Conservation (phyloP, 2,113 vertebrate genomes). For the Epinephelus cyanopodus region DNA sequence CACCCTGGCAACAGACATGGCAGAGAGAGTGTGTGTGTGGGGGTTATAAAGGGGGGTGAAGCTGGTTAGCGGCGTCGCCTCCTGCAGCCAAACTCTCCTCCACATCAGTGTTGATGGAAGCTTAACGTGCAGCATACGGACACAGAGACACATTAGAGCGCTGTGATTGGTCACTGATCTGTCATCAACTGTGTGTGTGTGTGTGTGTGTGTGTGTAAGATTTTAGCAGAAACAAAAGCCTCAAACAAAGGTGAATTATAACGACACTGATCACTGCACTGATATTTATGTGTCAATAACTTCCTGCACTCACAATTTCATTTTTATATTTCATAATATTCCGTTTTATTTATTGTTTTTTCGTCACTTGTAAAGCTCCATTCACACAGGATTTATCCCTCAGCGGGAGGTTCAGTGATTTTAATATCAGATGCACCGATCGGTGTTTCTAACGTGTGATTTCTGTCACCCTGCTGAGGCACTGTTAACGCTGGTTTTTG, state of each 20-base stretch:
- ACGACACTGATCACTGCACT: too few species aligned
- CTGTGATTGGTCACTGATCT: too few species aligned
- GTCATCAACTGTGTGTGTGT: not conserved
- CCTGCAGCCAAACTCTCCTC: constrained; percentile 34
- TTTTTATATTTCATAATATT: too few species aligned
- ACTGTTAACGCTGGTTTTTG: not conserved
- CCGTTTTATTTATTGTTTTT: too few species aligned
- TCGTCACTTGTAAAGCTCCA: too few species aligned
- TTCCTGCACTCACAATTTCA: too few species aligned
- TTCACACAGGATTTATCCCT: not conserved
- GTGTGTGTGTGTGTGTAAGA: not conserved
- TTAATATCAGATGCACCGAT: not conserved
- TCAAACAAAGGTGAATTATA: too few species aligned
- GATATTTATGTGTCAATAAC: too few species aligned
- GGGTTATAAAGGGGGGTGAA: not conserved
- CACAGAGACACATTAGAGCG: constrained; percentile 29
- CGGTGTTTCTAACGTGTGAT: not conserved
- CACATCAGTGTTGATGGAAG: constrained; percentile 31
- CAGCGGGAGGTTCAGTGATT: not conserved
- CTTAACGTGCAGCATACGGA: constrained; percentile 55
- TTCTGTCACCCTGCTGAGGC: not conserved
- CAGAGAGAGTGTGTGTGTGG: constrained; percentile 9
- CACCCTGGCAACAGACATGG: constrained; percentile 16
- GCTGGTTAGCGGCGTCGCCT: constrained; percentile 8
- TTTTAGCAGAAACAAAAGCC: too few species aligned